Evolutionary conservation across 2,797 vertebrate species (phyloP), one percentile per base, ranked within the genome.

Genomic region (Cyclopterus lumpus): DNA sequence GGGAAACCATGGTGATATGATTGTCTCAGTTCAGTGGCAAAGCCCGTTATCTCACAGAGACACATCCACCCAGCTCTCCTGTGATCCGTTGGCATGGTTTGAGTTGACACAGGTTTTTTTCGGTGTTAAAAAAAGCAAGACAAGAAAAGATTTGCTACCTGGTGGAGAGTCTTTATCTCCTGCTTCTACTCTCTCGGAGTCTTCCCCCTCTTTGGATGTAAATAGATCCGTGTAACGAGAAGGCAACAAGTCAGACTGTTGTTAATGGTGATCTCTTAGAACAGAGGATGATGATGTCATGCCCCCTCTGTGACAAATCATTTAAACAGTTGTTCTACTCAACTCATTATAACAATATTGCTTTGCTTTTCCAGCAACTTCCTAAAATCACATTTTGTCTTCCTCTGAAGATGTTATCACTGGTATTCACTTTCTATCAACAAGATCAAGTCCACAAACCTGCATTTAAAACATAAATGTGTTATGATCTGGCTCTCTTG

Each of bases 21-120:
- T 79, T 66, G 84, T 88, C 81, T 91, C 83, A 88, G 86, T 89
- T 88, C 85, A 81, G 86, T 70, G 74, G 80, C 78, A 87, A 89
- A 91, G 83, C 55, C 62, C 88, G 89, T 88, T 88, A 93, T 93
- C 90, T 88, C 82, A 51, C 71, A 86, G 82, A 89, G 87, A 86
- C 79, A 80, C 88, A 88, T 86, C 91, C 67, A 87, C 83, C 74
- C 84, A 57, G 73, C 77, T 73, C 82, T 79, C 73, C 81, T 79
- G 60, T 91, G 89, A 92, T 90, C 81, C 82, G 80, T 70, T 85
- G 85, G 83, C 86, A 83, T 51, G 3, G 71, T 86, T 88, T 71
- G 49, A 80, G 73, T 90, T 85, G 77, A 86, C 73, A 49, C 83
- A 87, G 82, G 85, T 81, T 79, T 76, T 69, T 72, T 81, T 81